Conservation (phyloP, 2,113 vertebrate species). For the Polypterus senegalus region DNA sequence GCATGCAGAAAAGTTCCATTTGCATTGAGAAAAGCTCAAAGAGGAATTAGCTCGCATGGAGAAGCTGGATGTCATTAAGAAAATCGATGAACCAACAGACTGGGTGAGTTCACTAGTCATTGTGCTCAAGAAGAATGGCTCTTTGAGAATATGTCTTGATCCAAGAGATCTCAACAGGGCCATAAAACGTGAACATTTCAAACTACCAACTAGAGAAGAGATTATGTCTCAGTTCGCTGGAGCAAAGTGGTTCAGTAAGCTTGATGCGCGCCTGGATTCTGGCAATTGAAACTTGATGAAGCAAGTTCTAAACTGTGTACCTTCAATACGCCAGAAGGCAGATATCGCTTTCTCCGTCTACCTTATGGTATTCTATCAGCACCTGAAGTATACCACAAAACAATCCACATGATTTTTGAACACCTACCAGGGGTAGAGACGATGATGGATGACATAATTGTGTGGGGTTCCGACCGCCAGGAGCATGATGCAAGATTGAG, state of each 20-base stretch:
- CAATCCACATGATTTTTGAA: no score
- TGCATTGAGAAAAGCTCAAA: no score
- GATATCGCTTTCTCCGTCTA: conserved; percentile 4
- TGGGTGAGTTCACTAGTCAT: no score
- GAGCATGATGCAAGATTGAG: no score
- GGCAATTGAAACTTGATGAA: conserved; percentile 19
- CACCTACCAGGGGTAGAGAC: no score
- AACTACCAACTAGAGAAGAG: conserved; percentile 12
- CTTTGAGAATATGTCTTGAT: conserved; percentile 3
- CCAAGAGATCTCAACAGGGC: conserved; percentile 6
- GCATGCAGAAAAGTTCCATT: no score
- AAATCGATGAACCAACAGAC: no score
- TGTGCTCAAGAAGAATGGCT: no score
- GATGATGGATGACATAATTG: no score
- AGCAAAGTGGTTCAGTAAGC: conserved; percentile 13
- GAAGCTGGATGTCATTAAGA: no score
- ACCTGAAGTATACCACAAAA: neutral
- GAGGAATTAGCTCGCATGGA: no score
- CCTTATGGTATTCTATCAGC: conserved; percentile 5
- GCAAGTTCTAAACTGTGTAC: conserved; percentile 15
- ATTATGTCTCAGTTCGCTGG: conserved; percentile 8
- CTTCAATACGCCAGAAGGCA: conserved; percentile 13
- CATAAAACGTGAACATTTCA: conserved; percentile 13
- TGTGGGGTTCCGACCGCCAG: no score
- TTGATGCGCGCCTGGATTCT: conserved; percentile 19